Evolutionary conservation across 2,888 invertebrate species (phyloP).

Genomic region (Willowsia nigromaculata): DNA sequence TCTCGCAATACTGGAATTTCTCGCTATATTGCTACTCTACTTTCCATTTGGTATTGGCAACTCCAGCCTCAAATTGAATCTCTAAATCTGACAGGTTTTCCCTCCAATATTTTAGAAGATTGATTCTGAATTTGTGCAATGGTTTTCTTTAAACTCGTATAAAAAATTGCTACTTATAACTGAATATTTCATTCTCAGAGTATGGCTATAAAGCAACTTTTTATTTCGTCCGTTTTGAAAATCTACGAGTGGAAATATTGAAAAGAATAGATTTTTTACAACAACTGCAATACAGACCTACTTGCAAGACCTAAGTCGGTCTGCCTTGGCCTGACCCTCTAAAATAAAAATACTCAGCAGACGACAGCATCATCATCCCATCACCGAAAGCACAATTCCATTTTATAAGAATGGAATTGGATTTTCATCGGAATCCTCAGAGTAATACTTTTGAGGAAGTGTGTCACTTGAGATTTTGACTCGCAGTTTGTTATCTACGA

Average conservation of each 20-base stretch:
- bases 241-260: background rate
- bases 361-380: background rate
- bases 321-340: no score
- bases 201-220: background rate
- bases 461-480: constrained; percentile 77
- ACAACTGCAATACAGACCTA: background rate
- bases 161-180: background rate
- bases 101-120: constrained; percentile 16
- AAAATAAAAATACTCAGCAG: background rate
- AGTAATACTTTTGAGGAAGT: constrained; percentile 77
- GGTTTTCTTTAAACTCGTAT: background rate
- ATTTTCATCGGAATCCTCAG: constrained; percentile 76
- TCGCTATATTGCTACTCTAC: background rate
- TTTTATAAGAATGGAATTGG: constrained; percentile 73
- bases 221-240: background rate
- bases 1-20: no score
- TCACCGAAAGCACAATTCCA: constrained; percentile 54
- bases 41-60: constrained; percentile 1
- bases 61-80: constrained; percentile 19
- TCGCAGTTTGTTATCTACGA: constrained; percentile 74
- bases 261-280: background rate
- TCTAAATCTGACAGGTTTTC: constrained; percentile 18
- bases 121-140: constrained; percentile 23
- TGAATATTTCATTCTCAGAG: background rate
- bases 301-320: no score